These are phyloP conservation scores for Leptinotarsa peninsularis DNA, from an alignment of 2,888 invertebrate species.

Conservation along the genomic window DNA sequence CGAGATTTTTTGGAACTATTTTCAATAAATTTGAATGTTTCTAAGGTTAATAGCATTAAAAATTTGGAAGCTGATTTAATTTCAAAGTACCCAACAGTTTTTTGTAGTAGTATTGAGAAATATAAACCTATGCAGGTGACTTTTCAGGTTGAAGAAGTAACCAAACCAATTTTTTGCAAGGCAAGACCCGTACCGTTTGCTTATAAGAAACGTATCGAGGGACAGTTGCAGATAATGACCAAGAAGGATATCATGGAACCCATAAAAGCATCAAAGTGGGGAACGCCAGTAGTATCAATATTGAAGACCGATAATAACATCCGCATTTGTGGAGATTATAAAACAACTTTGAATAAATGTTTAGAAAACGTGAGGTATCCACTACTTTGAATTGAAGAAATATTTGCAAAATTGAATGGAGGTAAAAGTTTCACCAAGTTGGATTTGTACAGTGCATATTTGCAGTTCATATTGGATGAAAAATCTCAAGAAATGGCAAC, in stretches of 20 bases:
- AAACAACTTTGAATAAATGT: slow-evolving; percentile 26
- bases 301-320: slow-evolving; percentile 21
- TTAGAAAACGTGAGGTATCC: slow-evolving; percentile 29
- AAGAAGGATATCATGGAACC: slow-evolving; percentile 5
- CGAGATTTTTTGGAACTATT: background rate
- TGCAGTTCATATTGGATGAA: slow-evolving; percentile 19
- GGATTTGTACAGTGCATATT: slow-evolving; percentile 31
- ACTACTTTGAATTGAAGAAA: slow-evolving; percentile 25
- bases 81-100: background rate
- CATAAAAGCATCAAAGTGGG: slow-evolving; percentile 16
- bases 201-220: background rate
- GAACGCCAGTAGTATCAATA: slow-evolving; percentile 28
- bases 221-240: background rate
- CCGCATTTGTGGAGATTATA: slow-evolving; percentile 31
- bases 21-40: slow-evolving; percentile 1
- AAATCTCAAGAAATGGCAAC: slow-evolving; percentile 17
- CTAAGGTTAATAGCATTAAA: background rate
- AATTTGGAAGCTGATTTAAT: background rate
- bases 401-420: slow-evolving; percentile 25
- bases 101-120: background rate
- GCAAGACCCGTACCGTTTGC: slow-evolving; percentile 17
- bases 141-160: background rate
- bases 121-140: background rate
- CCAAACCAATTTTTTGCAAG: slow-evolving; percentile 17
- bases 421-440: slow-evolving; percentile 29